phyloP scores from a whole-genome alignment of 1,140 invertebrate species.

The Mizuhopecten yessoensis region DNA sequence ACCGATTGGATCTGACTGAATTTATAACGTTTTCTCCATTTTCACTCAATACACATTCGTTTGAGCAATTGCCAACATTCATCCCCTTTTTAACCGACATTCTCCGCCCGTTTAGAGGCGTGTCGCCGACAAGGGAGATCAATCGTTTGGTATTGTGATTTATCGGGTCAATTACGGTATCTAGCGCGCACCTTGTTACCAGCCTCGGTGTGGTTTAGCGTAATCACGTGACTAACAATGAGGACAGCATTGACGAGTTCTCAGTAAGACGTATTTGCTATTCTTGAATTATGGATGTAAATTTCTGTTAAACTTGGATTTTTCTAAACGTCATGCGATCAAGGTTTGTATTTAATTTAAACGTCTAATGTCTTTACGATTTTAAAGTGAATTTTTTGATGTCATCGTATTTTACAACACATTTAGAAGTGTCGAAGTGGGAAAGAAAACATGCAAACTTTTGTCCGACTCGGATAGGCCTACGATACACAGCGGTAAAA shows the following conservation, averaged over 20 bases:
- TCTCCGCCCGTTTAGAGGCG: too few relatives aligned
- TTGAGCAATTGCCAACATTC: too few relatives aligned
- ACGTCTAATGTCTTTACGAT: background rate
- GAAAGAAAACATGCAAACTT: constrained; percentile 13
- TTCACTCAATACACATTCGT: too few relatives aligned
- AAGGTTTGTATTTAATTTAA: background rate
- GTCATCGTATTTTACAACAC: background rate
- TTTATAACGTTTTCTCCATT: too few relatives aligned
- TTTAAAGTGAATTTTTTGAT: background rate
- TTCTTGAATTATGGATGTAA: constrained; percentile 19
- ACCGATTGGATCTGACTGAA: too few relatives aligned
- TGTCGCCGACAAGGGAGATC: background rate
- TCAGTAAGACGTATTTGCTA: background rate
- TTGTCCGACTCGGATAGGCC: constrained; percentile 17
- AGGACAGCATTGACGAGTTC: constrained; percentile 23
- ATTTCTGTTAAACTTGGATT: constrained; percentile 7
- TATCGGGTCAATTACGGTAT: constrained; percentile 29
- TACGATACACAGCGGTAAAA: constrained; percentile 6
- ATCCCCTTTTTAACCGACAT: too few relatives aligned
- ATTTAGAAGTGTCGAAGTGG: background rate
- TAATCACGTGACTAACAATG: constrained; percentile 56
- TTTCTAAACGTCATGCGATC: constrained; percentile 20
- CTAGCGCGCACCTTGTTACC: constrained; percentile 49
- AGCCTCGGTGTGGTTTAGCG: constrained; percentile 48
- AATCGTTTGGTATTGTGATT: background rate